Evolutionary conservation across 2,888 invertebrate genomes (phyloP).

Genomic region (Litoditis marina): DNA sequence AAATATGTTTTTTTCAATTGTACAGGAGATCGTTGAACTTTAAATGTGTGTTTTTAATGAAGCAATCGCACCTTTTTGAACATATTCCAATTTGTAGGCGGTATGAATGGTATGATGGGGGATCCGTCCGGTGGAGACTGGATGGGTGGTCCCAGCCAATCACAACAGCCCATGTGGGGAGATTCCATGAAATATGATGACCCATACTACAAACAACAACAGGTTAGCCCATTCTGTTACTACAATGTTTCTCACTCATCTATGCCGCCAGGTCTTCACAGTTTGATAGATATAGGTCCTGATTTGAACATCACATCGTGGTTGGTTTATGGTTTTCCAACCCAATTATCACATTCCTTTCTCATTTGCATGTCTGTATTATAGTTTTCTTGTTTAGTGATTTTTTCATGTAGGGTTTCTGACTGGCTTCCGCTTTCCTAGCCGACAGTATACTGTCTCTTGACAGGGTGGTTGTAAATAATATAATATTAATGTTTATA

Average conservation of each 20-base stretch:
- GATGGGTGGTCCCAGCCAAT: conserved; percentile 19
- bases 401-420: too few relatives aligned
- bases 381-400: too few relatives aligned
- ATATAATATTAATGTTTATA: background rate
- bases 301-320: too few relatives aligned
- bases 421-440: too few relatives aligned
- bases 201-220: conserved; percentile 40
- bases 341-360: too few relatives aligned
- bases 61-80: background rate
- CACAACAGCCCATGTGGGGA: conserved; percentile 38
- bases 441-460: background rate
- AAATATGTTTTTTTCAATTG: too few relatives aligned
- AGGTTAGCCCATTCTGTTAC: conserved; percentile 6
- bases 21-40: too few relatives aligned
- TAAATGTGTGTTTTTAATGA: background rate
- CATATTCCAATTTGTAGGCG: conserved; percentile 2
- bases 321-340: too few relatives aligned
- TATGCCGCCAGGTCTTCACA: too few relatives aligned
- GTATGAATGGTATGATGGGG: conserved; percentile 37
- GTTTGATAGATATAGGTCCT: too few relatives aligned
- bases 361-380: too few relatives aligned
- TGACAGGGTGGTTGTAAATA: background rate
- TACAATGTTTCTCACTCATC: background rate
- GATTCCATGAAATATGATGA: conserved; percentile 38
- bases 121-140: conserved; percentile 25